Evolutionary conservation across 2,888 invertebrate genomes (phyloP).

Genomic region (Sicus ferrugineus): DNA sequence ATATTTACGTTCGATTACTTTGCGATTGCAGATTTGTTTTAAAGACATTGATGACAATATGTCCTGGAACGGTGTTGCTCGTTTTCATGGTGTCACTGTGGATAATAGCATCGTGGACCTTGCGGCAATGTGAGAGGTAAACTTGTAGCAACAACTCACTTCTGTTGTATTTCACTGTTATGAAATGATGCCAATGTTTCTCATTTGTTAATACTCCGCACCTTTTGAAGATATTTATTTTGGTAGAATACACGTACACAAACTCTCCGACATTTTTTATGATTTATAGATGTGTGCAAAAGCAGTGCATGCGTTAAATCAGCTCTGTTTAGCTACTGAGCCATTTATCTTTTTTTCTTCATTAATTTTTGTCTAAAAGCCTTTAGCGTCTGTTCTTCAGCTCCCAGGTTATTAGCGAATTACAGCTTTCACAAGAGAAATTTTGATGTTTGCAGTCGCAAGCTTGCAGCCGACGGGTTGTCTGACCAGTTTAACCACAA

Average conservation of each 20-base stretch:
- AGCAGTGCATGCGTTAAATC: conserved; percentile 24
- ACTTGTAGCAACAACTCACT: conserved; percentile 38
- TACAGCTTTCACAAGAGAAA: too few relatives aligned
- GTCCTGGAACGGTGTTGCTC: conserved; percentile 95
- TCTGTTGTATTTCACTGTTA: neutral
- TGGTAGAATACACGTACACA: too few relatives aligned
- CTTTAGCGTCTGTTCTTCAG: too few relatives aligned
- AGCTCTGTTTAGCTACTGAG: too few relatives aligned
- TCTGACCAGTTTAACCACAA: too few relatives aligned
- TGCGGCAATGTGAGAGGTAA: conserved; percentile 98
- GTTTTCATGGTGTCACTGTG: conserved; percentile 99
- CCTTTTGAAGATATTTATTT: neutral
- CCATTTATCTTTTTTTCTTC: too few relatives aligned
- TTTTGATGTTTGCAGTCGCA: too few relatives aligned
- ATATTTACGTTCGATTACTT: too few relatives aligned
- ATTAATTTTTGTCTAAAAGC: too few relatives aligned
- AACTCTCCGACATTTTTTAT: neutral
- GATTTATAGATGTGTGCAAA: neutral
- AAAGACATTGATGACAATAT: conserved; percentile 99
- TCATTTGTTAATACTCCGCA: neutral
- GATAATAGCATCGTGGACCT: conserved; percentile 99
- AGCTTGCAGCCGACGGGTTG: too few relatives aligned
- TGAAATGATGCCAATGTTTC: neutral
- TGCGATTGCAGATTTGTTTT: conserved; percentile 76
- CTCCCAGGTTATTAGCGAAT: too few relatives aligned